phyloP scores from a whole-genome alignment of 2,888 invertebrate genomes.

The Trissonchulus sp. region DNA sequence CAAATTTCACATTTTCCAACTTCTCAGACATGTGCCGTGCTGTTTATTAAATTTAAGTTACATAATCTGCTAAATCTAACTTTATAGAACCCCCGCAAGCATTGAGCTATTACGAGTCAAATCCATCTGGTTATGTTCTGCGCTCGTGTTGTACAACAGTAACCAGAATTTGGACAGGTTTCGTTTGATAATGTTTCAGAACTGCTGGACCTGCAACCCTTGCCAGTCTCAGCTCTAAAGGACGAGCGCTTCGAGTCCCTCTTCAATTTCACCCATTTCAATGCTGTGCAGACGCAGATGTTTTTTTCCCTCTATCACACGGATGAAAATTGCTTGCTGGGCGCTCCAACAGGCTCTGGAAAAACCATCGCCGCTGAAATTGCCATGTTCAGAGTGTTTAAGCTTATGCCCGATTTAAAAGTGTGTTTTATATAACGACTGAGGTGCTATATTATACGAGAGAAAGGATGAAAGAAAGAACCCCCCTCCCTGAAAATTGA shows the following conservation, averaged over 20 bases:
- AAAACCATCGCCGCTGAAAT: constrained; percentile 98
- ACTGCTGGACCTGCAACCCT: constrained; percentile 77
- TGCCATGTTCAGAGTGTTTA: constrained; percentile 71
- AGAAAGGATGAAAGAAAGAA: constrained; percentile 40
- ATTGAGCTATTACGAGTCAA: too few species aligned
- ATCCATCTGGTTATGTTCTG: too few species aligned
- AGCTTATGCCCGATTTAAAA: constrained; percentile 23
- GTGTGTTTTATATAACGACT: too few species aligned
- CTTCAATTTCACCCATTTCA: constrained; percentile 88
- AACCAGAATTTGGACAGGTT: too few species aligned
- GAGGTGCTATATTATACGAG: constrained; percentile 41
- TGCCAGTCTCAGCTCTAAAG: constrained; percentile 74
- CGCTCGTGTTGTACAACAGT: too few species aligned
- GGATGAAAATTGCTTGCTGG: constrained; percentile 82
- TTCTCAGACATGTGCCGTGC: too few species aligned
- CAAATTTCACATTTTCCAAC: too few species aligned
- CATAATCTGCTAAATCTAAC: too few species aligned
- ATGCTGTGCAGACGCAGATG: constrained; percentile 96
- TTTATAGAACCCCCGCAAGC: too few species aligned
- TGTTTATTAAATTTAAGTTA: too few species aligned
- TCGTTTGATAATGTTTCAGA: too few species aligned
- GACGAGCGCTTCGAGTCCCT: constrained; percentile 70
- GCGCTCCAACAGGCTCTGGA: constrained; percentile 93
- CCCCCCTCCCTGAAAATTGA: constrained; percentile 22
- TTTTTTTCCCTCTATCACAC: constrained; percentile 93